Evolutionary conservation across 2,888 invertebrate genomes (phyloP).

Genomic region (Diarsia mendica): DNA sequence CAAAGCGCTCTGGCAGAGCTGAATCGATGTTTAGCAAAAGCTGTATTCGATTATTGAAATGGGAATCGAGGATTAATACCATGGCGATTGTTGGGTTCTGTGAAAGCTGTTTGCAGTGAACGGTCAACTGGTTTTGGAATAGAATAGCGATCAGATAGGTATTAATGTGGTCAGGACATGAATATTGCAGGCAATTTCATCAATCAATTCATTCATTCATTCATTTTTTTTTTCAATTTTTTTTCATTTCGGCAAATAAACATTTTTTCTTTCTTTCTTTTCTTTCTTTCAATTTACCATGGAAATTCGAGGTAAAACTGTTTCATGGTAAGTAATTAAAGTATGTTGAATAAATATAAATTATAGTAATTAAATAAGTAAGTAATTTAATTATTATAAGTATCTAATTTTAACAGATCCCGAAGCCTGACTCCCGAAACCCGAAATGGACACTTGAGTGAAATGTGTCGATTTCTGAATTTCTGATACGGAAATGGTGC

Average conservation of each 20-base stretch:
- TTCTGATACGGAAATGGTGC: neutral
- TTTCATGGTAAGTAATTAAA: neutral
- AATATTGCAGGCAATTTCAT: conserved; percentile 9
- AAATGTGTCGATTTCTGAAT: neutral
- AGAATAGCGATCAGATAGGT: conserved; percentile 16
- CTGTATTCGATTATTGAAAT: conserved; percentile 71
- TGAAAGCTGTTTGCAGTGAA: conserved; percentile 53
- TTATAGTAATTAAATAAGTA: too few relatives aligned
- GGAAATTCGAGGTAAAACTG: conserved; percentile 3
- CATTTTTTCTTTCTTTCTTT: too few relatives aligned
- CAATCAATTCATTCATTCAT: too few relatives aligned
- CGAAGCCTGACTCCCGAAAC: neutral
- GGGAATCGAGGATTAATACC: conserved; percentile 67
- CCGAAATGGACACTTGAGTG: neutral
- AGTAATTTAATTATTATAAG: too few relatives aligned
- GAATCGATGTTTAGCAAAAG: conserved; percentile 67
- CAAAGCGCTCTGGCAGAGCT: conserved; percentile 65
- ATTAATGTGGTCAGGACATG: conserved; percentile 15
- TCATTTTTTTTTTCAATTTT: too few relatives aligned
- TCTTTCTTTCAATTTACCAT: too few relatives aligned
- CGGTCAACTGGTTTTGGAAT: conserved; percentile 44
- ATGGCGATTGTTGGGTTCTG: conserved; percentile 62
- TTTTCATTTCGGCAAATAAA: too few relatives aligned
- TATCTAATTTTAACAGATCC: neutral
- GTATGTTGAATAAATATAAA: neutral